Conservation (phyloP, 2,888 invertebrate species). For the Apeira syringaria region DNA sequence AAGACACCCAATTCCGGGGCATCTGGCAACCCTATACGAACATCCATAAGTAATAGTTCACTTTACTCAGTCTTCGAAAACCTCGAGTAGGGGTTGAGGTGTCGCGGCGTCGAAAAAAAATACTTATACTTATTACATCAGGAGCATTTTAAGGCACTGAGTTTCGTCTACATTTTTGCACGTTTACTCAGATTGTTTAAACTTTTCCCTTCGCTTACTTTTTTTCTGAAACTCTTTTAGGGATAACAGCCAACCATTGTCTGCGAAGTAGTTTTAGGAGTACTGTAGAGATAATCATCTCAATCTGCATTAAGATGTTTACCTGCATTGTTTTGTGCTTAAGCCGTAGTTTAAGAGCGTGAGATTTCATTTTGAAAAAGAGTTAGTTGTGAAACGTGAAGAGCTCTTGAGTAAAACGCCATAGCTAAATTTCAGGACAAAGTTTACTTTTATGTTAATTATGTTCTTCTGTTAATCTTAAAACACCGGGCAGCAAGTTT, state of each 20-base stretch:
- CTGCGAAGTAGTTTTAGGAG: constrained; percentile 19
- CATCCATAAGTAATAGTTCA: background rate
- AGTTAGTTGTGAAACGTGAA: no score
- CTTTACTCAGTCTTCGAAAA: constrained; percentile 4
- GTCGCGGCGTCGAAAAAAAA: constrained; percentile 40
- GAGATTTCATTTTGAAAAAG: constrained; percentile 1
- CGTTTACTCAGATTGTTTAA: constrained; percentile 40
- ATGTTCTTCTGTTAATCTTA: no score
- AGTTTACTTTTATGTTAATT: no score
- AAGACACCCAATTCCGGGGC: no score
- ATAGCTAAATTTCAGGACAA: no score
- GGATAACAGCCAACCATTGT: constrained; percentile 7
- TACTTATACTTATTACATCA: constrained; percentile 51
- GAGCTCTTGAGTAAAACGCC: no score
- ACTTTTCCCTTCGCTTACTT: constrained; percentile 37
- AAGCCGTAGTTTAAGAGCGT: constrained; percentile 10
- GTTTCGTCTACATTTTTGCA: constrained; percentile 46
- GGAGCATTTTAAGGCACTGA: constrained; percentile 44
- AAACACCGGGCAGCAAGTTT: no score
- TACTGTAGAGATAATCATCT: constrained; percentile 19
- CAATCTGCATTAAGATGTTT: constrained; percentile 30
- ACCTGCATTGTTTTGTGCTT: constrained; percentile 9
- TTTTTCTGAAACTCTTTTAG: constrained; percentile 25
- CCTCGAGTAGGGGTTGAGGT: constrained; percentile 37
- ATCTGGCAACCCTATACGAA: background rate